phyloP scores from a whole-genome alignment of 1,140 invertebrate species.

The Ganaspis sp. region DNA sequence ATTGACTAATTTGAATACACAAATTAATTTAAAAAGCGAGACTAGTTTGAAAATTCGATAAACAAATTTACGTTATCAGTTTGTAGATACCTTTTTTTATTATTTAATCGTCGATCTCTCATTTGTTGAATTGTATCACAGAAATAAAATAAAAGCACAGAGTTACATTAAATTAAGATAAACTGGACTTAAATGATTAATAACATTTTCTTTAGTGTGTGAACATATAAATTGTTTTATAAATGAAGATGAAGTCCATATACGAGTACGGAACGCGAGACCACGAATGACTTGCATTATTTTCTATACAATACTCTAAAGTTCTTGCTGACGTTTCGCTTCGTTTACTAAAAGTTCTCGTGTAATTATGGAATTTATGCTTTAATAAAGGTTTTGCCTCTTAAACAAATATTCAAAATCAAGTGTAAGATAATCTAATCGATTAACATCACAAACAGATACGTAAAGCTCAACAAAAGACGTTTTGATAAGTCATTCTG shows the following conservation, averaged over 20 bases:
- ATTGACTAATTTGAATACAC: too few species aligned
- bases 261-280: neutral
- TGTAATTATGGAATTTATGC: neutral
- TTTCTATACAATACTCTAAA: neutral
- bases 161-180: neutral
- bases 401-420: neutral
- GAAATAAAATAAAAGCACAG: neutral
- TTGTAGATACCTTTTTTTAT: neutral
- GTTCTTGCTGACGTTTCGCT: too few species aligned
- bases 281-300: constrained; percentile 9
- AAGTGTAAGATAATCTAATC: neutral
- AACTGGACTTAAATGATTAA: neutral
- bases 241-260: neutral
- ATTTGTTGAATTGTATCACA: neutral
- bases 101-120: neutral
- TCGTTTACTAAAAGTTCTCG: neutral
- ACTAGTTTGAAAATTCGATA: too few species aligned
- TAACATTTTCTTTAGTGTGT: neutral
- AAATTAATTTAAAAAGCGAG: too few species aligned
- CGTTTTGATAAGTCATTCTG: constrained; percentile 57
- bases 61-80: neutral
- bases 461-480: constrained; percentile 13
- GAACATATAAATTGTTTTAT: constrained; percentile 5
- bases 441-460: neutral
- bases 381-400: neutral